Evolutionary conservation across 2,888 invertebrate genomes (phyloP).

Genomic region (Leptinotarsa peninsularis): DNA sequence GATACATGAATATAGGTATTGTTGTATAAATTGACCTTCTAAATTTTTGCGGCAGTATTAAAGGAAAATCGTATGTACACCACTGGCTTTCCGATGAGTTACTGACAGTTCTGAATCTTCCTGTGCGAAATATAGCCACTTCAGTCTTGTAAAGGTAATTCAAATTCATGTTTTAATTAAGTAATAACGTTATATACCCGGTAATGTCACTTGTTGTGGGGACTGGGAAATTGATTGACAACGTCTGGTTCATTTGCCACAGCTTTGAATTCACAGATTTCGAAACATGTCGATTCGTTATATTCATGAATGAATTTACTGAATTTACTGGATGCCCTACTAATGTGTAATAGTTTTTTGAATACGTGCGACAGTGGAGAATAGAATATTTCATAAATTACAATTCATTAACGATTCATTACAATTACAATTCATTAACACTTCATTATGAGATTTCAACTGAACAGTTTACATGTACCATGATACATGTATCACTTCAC

Average conservation of each 20-base stretch:
- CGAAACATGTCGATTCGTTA: neutral
- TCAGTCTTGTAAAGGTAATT: slow-evolving; percentile 62
- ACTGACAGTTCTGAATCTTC: slow-evolving; percentile 27
- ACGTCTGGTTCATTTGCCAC: slow-evolving; percentile 9
- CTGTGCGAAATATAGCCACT: slow-evolving; percentile 29
- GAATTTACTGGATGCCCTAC: no score
- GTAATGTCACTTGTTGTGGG: slow-evolving; percentile 57
- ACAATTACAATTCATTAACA: no score
- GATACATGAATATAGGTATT: no score
- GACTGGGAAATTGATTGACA: slow-evolving; percentile 15
- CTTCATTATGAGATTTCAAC: no score
- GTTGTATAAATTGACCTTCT: no score
- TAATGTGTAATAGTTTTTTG: no score
- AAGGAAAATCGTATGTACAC: slow-evolving; percentile 13
- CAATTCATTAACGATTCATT: no score
- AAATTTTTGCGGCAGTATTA: neutral
- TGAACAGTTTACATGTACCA: no score
- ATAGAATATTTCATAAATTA: no score
- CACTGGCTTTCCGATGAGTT: slow-evolving; percentile 16
- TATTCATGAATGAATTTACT: neutral
- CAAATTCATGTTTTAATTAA: slow-evolving; percentile 64
- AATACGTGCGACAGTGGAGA: no score
- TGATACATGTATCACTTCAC: no score
- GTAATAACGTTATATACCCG: slow-evolving; percentile 60
- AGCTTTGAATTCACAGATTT: neutral